Evolutionary conservation across 2,888 invertebrate genomes (phyloP).

Genomic region (Cephalotes varians): DNA sequence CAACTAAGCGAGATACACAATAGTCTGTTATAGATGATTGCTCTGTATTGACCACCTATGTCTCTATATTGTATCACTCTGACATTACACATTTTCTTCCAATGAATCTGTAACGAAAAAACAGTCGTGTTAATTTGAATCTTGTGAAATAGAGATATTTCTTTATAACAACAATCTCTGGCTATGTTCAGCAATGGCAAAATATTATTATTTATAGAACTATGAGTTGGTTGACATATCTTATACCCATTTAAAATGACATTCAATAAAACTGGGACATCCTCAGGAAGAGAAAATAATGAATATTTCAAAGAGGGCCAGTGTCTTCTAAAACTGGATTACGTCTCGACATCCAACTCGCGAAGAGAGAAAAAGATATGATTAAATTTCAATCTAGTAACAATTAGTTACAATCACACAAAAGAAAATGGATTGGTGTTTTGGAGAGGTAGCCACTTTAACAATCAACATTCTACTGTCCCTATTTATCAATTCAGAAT

Average conservation of each 20-base stretch:
- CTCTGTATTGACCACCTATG: conserved; percentile 67
- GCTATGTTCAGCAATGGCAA: not conserved
- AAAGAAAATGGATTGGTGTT: not conserved
- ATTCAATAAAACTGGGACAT: not conserved
- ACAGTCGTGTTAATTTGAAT: conserved; percentile 6
- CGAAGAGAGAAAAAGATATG: not conserved
- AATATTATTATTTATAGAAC: not conserved
- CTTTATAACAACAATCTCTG: not conserved
- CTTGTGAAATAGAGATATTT: not conserved
- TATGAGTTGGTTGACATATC: not conserved
- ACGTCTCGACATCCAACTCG: not conserved
- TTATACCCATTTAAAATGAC: not conserved
- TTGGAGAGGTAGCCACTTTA: not conserved
- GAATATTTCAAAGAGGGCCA: not conserved
- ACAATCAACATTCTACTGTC: not conserved
- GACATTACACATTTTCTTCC: conserved; percentile 71
- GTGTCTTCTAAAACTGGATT: not conserved
- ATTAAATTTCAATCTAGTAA: not conserved
- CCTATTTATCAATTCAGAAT: conserved; percentile 23
- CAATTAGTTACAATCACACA: not conserved
- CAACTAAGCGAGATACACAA: conserved; percentile 79
- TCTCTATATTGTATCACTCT: conserved; percentile 71
- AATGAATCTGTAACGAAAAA: conserved; percentile 62
- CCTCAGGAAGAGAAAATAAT: not conserved
- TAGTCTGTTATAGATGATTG: conserved; percentile 65